Evolutionary conservation across 1,140 invertebrate species (phyloP).

Genomic region (Trichogramma pretiosum): DNA sequence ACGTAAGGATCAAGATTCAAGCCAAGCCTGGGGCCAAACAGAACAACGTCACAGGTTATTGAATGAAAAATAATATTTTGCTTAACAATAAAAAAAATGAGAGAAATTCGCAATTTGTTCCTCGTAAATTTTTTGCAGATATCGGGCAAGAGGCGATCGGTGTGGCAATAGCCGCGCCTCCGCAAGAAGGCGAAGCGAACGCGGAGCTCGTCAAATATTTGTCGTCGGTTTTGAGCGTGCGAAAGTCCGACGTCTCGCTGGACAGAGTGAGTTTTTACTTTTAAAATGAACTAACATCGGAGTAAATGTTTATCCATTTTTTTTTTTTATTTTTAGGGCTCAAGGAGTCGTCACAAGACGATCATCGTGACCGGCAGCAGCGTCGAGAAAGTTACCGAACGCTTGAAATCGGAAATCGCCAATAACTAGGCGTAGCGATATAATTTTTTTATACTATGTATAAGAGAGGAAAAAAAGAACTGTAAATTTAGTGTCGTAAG

Average conservation of each 20-base stretch:
- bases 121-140: constrained; percentile 34
- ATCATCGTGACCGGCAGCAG: constrained; percentile 37
- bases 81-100: constrained; percentile 1
- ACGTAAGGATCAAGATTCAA: constrained; percentile 56
- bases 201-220: constrained; percentile 65
- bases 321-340: constrained; percentile 37
- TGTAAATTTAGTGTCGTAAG: no score
- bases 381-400: constrained; percentile 34
- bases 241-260: constrained; percentile 60
- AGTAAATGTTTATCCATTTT: no score
- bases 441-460: background rate
- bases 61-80: background rate
- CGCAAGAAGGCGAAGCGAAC: constrained; percentile 72
- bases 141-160: constrained; percentile 48
- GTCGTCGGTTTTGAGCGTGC: constrained; percentile 54
- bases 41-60: constrained; percentile 60
- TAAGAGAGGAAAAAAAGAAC: no score
- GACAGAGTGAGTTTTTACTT: constrained; percentile 49
- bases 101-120: no score
- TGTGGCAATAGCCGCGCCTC: constrained; percentile 66
- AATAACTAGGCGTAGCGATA: constrained; percentile 3
- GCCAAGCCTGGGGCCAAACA: constrained; percentile 72
- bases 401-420: constrained; percentile 34
- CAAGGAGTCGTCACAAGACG: constrained; percentile 45
- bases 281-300: background rate